Evolutionary conservation across 2,797 vertebrate genomes (phyloP).

Genomic region (Diplodus puntazzo): DNA sequence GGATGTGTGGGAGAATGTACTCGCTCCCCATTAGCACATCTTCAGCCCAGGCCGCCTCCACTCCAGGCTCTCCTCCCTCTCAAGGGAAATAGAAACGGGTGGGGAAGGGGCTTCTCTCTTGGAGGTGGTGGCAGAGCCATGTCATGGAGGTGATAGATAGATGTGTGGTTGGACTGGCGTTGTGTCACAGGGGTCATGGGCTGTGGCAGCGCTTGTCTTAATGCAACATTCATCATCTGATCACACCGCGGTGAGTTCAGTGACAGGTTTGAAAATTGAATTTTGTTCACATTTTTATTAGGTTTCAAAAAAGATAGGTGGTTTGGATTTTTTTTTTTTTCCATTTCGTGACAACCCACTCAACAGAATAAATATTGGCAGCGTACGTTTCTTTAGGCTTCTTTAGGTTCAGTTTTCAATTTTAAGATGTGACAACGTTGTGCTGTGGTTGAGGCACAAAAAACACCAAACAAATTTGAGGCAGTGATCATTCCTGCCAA

Average conservation of each 20-base stretch:
- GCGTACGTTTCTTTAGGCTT: too few species aligned
- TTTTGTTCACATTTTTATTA: conserved; percentile 39
- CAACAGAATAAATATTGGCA: too few species aligned
- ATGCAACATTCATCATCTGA: conserved; percentile 60
- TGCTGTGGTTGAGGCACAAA: too few species aligned
- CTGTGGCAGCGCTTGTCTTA: conserved; percentile 30
- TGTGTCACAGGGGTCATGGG: conserved; percentile 49
- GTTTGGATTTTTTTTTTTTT: background rate
- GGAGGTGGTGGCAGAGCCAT: background rate
- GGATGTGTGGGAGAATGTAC: conserved; percentile 88
- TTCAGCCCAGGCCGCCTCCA: conserved; percentile 68
- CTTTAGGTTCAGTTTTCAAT: too few species aligned
- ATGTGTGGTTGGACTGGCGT: conserved; percentile 17
- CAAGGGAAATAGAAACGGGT: conserved; percentile 30
- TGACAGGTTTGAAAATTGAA: conserved; percentile 54
- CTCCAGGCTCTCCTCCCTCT: conserved; percentile 48
- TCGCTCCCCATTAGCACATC: conserved; percentile 89
- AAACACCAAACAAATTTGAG: too few species aligned
- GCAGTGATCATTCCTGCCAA: too few species aligned
- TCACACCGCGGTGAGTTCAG: conserved; percentile 11
- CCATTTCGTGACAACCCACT: background rate
- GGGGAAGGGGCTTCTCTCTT: conserved; percentile 18
- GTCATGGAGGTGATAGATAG: conserved; percentile 48
- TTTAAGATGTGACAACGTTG: too few species aligned
- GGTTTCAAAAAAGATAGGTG: conserved; percentile 1